Base-by-base conservation (phyloP, 2,888 invertebrate genomes). In the Geotrupes spiniger region DNA sequence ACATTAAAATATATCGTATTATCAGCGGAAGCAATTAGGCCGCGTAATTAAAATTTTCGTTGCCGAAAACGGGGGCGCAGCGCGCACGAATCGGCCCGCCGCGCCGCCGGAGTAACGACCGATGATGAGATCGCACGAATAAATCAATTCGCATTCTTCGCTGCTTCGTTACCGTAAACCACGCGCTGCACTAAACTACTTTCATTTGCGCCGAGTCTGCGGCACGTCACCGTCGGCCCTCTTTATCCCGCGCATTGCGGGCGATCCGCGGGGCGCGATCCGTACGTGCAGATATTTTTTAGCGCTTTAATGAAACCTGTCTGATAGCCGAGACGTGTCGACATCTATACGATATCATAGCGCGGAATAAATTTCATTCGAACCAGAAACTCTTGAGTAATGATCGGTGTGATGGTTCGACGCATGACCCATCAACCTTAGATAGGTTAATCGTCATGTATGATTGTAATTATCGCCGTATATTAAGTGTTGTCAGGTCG, bases 111-210 rank as follows among this genome's bases (percentile, higher is more conserved):
- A 14, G 33, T 33, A 33, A 33, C 37, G 42, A 39, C 49, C 53
- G 52, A 50, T 42, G 55, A 57, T 57, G 57, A 52, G 52, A 57
- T 57, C 54, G 26, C 49, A 29, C 41, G 52, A 57, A 57, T 57
- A 57, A 57, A 57, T 57, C 57, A 57, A 57, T 57, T 57, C 54
- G 53, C 56, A 56, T 53, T 55, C 53, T 53, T 48, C 36, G 41
- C 53, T 50, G 49, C 46, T 56, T 56, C 55, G 57, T 57, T 57
- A 57, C 55, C 53, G 57, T 55, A 57, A 54, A 54, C 53, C 56
- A 57, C 54, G 56, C 56, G 56, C 54, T 57, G 49, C 50, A 53
- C 51, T 54, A 54, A 52, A 54, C 29, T 33, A 42, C 31, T 29
- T 42, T 33, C 29, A 14, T 33, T 10, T 15, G 8, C 14, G 14